Conservation (phyloP, 2,888 invertebrate genomes). For the Keiferia lycopersicella region DNA sequence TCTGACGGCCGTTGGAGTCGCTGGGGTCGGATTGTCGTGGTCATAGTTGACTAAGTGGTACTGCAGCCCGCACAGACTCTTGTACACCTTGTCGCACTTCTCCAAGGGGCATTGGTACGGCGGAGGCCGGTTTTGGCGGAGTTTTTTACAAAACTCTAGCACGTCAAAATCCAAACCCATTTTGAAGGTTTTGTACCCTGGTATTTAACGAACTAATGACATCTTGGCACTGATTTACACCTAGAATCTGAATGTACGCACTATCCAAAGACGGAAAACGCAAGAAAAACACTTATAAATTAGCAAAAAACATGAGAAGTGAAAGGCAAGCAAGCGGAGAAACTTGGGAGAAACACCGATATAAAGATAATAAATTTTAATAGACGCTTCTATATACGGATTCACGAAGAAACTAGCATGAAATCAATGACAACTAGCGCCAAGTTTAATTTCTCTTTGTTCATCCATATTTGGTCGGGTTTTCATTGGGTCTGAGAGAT, state of each 20-base stretch:
- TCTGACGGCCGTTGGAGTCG: constrained; percentile 82
- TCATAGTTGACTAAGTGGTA: constrained; percentile 93
- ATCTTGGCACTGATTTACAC: neutral
- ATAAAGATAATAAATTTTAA: constrained; percentile 9
- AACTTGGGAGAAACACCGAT: constrained; percentile 18
- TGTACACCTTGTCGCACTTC: constrained; percentile 92
- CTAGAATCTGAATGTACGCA: neutral
- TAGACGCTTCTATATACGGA: neutral
- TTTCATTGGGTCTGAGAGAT: neutral
- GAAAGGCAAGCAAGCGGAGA: constrained; percentile 18
- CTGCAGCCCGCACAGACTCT: constrained; percentile 92
- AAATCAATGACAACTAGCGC: constrained; percentile 1
- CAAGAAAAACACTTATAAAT: constrained; percentile 17
- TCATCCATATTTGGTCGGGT: neutral
- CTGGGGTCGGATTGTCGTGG: constrained; percentile 88
- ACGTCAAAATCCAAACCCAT: constrained; percentile 94
- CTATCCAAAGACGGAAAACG: constrained; percentile 18
- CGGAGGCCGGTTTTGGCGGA: constrained; percentile 89
- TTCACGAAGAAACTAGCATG: neutral
- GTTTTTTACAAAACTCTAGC: constrained; percentile 91
- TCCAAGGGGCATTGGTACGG: constrained; percentile 93
- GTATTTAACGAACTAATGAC: neutral
- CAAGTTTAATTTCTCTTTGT: neutral
- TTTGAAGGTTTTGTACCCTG: constrained; percentile 7
- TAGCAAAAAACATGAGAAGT: constrained; percentile 15